A percentile compares a stretch with the other conserved stretches of the same genome.
Conservation (phyloP, 2,113 vertebrate genomes). For the Eclectus roratus region DNA sequence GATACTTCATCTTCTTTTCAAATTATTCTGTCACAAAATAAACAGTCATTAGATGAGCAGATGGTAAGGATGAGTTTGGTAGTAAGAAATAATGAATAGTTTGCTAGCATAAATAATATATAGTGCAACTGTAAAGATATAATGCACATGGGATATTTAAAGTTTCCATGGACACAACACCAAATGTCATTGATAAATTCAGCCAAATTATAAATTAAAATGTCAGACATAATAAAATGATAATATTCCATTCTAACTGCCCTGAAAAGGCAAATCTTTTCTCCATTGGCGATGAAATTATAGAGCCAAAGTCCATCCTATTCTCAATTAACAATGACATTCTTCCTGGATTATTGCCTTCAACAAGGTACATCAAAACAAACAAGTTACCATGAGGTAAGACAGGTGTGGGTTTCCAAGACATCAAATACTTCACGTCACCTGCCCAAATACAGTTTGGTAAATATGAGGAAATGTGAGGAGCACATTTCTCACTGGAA, state of each 20-base stretch:
- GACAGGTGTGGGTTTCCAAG: background rate
- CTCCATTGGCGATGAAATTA: background rate
- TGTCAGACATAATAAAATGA: background rate
- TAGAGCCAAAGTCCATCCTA: background rate
- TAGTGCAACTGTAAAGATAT: background rate
- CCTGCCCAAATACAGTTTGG: background rate
- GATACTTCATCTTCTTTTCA: slow-evolving; percentile 63
- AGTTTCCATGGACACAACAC: background rate
- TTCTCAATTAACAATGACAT: background rate
- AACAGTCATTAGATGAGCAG: slow-evolving; percentile 1
- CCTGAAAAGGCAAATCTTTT: background rate
- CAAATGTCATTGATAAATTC: background rate
- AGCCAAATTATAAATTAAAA: background rate
- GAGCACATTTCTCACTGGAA: background rate
- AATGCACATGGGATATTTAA: background rate
- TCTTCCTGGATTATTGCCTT: background rate
- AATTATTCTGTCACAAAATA: slow-evolving; percentile 53
- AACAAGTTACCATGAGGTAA: background rate
- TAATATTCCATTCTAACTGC: background rate
- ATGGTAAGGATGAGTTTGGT: background rate
- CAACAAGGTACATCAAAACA: background rate
- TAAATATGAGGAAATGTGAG: background rate
- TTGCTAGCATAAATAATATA: background rate
- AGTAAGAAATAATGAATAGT: slow-evolving; percentile 1
- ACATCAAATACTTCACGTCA: background rate